Evolutionary conservation across 2,888 invertebrate species (phyloP).

Genomic region (Anthoptus insignis): DNA sequence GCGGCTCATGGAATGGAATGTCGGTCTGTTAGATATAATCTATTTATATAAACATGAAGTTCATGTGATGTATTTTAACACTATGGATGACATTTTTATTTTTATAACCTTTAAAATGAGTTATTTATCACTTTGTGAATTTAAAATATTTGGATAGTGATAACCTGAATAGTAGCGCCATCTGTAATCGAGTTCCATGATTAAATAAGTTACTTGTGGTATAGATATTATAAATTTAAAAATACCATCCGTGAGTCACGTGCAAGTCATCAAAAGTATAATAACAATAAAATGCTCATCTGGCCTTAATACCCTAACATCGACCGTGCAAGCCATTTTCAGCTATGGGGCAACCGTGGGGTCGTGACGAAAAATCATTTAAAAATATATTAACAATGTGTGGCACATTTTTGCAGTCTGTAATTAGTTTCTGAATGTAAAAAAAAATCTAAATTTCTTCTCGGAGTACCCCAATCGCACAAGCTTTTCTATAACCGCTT

Average conservation of each 20-base stretch:
- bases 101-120: no score
- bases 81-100: conserved; percentile 19
- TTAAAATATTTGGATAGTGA: no score
- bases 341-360: conserved; percentile 20
- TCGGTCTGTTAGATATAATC: conserved; percentile 9
- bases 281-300: conserved; percentile 64
- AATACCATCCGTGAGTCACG: conserved; percentile 25
- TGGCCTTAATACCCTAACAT: conserved; percentile 69
- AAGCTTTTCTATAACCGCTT: conserved; percentile 34
- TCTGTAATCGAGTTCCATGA: not conserved
- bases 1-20: conserved; percentile 18
- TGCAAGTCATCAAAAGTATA: conserved; percentile 38
- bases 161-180: no score
- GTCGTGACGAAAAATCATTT: conserved; percentile 2
- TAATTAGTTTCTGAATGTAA: conserved; percentile 3
- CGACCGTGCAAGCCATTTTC: conserved; percentile 62
- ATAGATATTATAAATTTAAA: not conserved
- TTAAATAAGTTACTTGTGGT: not conserved
- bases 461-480: conserved; percentile 17
- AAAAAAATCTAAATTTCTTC: not conserved
- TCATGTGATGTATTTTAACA: conserved; percentile 11
- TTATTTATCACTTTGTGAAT: no score
- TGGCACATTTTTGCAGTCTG: conserved; percentile 25
- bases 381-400: conserved; percentile 6
- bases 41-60: conserved; percentile 18